These are phyloP conservation scores for Aricia agestis DNA, from an alignment of 1,140 invertebrate species.

Conservation along the genomic window DNA sequence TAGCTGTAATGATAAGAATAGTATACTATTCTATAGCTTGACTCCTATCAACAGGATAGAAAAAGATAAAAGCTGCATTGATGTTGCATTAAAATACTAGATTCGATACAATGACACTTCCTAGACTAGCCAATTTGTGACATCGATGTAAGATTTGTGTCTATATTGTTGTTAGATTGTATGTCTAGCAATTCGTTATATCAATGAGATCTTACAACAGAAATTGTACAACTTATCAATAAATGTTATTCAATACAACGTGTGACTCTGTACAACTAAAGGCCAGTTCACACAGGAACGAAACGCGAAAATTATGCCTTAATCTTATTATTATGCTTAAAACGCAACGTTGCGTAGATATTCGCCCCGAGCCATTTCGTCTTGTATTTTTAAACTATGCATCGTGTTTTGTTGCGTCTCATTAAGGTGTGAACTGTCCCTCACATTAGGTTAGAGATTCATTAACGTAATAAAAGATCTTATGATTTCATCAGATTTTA, in stretches of 20 bases:
- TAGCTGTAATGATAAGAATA: too few species aligned
- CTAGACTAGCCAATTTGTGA: not conserved
- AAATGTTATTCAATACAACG: conserved; percentile 2
- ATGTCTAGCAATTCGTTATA: not conserved
- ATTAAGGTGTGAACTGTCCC: too few species aligned
- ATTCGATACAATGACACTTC: not conserved
- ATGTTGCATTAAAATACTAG: too few species aligned
- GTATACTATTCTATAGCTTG: too few species aligned
- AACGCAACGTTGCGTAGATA: too few species aligned
- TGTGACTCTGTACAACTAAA: not conserved
- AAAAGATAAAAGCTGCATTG: too few species aligned
- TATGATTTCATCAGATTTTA: not conserved
- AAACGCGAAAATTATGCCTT: too few species aligned
- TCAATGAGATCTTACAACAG: not conserved
- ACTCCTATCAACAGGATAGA: too few species aligned
- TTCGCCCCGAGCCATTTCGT: too few species aligned
- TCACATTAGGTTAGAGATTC: not conserved
- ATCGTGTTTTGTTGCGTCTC: too few species aligned
- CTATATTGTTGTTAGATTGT: not conserved
- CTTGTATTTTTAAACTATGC: too few species aligned
- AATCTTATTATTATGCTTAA: not conserved
- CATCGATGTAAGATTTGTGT: conserved; percentile 1
- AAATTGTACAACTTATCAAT: conserved; percentile 11
- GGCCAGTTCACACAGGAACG: not conserved
- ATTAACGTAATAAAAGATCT: conserved; percentile 7